Evolutionary conservation across 2,113 vertebrate species (phyloP).

Genomic region (Hymenochirus boettgeri): DNA sequence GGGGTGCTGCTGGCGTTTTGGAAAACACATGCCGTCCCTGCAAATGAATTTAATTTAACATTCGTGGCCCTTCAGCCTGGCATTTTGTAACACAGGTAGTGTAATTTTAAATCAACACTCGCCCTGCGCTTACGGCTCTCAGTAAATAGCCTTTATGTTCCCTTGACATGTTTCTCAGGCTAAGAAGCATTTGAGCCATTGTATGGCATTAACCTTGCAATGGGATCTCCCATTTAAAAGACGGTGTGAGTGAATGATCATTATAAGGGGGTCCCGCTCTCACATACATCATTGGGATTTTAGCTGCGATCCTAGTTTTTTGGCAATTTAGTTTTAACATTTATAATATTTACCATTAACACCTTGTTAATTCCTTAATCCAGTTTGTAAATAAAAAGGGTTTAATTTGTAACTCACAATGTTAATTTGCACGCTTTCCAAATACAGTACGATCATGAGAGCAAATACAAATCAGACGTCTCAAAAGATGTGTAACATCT

Average conservation of each 20-base stretch:
- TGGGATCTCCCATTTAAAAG: conserved; percentile 12
- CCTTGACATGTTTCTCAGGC: too few species aligned
- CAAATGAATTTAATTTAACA: too few species aligned
- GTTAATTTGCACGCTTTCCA: conserved; percentile 26
- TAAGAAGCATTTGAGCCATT: too few species aligned
- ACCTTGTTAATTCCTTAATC: conserved; percentile 19
- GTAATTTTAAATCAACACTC: too few species aligned
- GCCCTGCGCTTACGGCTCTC: too few species aligned
- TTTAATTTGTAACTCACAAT: conserved; percentile 22
- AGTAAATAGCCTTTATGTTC: too few species aligned
- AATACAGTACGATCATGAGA: conserved; percentile 6
- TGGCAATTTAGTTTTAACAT: conserved; percentile 28
- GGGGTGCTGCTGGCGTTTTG: too few species aligned
- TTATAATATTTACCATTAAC: conserved; percentile 32
- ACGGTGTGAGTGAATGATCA: not conserved
- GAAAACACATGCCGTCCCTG: too few species aligned
- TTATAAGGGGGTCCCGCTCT: conserved; percentile 10
- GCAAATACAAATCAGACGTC: conserved; percentile 7
- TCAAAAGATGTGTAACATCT: conserved; percentile 8
- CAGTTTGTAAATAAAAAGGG: conserved; percentile 20
- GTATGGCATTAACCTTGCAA: conserved; percentile 6
- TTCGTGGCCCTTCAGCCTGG: too few species aligned
- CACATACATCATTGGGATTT: conserved; percentile 17
- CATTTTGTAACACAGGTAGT: too few species aligned
- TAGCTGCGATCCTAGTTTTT: not conserved